Base-by-base conservation (phyloP, 2,888 invertebrate genomes). In the Hyposoter didymator region DNA sequence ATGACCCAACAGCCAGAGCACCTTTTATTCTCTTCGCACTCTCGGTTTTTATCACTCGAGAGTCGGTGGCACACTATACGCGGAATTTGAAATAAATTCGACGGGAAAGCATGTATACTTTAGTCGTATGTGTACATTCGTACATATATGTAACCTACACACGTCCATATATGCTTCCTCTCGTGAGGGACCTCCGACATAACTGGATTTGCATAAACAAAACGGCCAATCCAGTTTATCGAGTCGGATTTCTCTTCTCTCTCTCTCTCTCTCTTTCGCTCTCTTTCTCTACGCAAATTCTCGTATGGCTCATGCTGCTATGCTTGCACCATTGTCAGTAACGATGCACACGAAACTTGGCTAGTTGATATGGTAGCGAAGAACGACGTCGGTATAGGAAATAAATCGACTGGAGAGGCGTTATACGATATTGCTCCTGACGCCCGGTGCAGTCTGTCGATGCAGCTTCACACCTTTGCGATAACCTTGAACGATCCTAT, bases 141-240 rank as follows among this genome's bases (percentile, higher is more conserved):
- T 39, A 17, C 35, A n/a, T 22, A n/a, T 22, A 19, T 43, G 14
- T 59, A 43, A 73, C 10, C 7, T 39, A 43, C 6, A 55, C 12
- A 73, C 14, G 12, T 17, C 1, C n/a, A 28, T 32, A 14, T 19
- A 39, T 47, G 47, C 28, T 35, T 62, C 62, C 67, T 74, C 76
- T 69, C 72, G 52, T 43, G 76, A 66, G 75, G 69, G 62, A 72
- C 59, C 75, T 43, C 72, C 47, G 83, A 74, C 64, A 75, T 74
- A 78, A 80, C 80, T 76, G 84, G 86, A 91, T 92, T 90, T 89
- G 87, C 90, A 90, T 90, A 90, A 91, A 91, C 89, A 91, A 91
- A 91, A 90, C 87, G 89, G 87, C 89, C 89, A 89, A 90, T 91
- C 88, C 88, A 87, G 88, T 90, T 91, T 90, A 90, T 90, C 90